Base-by-base conservation (phyloP, 2,888 invertebrate species). In the Sycophila texana region DNA sequence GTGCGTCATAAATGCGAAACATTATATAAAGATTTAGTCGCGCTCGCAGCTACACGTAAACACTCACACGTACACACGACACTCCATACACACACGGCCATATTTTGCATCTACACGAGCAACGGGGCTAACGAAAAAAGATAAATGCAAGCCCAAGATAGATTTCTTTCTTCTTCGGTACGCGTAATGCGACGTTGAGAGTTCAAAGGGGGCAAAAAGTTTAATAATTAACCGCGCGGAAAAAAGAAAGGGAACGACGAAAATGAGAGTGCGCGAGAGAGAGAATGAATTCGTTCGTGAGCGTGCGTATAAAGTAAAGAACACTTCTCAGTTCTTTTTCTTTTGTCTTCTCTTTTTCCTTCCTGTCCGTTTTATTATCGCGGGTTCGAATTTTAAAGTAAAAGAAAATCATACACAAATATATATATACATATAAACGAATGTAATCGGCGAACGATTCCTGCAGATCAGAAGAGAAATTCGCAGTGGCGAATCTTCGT, bases 401-500 rank as follows among this genome's bases (percentile, higher is more conserved):
- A 39, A 39, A 39, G n/a, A 39, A 39, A 39, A 26, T 26, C 26
- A 26, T 26, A 26, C 26, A 26, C n/a, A n/a, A n/a, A n/a, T 26
- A 26, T 26, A 26, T 26, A 2, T 26, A 26, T 26, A 26, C 3
- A 26, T 26, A 26, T 26, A 26, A 26, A 26, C 2, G 26, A 1
- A 39, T 39, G 10, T 61, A 65, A 53, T 66, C 71, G 60, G 63
- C 30, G 70, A 80, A 71, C 53, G 47, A 71, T 66, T 66, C 58
- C 74, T 58, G n/a, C 66, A 66, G 13, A 47, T 53, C 60, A 47
- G 39, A 63, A 73, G 70, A 70, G 66, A 60, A 68, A 76, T 74
- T 74, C 76, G 55, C 74, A 30, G 55, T 26, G 66, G 65, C 76
- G 78, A 30, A 77, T 77, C 70, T 77, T 79, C 70, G 70, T 81